A percentile compares a stretch with the other conserved stretches of the same genome.
Evolutionary conservation across 2,797 vertebrate genomes (phyloP).

Genomic region (Pelochelys cantorii): DNA sequence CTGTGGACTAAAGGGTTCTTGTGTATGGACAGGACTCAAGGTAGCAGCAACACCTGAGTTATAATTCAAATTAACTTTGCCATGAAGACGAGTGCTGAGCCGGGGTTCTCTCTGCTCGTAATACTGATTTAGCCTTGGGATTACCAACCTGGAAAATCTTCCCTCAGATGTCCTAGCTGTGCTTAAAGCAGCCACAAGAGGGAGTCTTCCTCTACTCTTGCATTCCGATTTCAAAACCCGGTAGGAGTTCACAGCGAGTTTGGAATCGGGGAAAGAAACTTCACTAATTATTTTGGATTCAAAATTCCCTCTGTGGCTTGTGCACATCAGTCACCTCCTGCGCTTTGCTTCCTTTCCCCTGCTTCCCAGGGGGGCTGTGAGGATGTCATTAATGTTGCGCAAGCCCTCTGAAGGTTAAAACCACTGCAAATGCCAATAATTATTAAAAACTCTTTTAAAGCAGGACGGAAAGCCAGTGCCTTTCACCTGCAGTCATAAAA

Average conservation of each 20-base stretch:
- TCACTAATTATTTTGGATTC: not conserved
- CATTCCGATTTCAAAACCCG: not conserved
- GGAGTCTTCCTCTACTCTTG: constrained; percentile 43
- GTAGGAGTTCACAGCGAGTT: not conserved
- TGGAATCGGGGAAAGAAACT: not conserved
- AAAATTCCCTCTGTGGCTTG: not conserved
- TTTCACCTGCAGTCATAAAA: not conserved
- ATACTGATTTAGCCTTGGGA: not conserved
- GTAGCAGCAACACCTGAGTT: not conserved
- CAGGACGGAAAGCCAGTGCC: not conserved
- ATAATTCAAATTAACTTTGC: not conserved
- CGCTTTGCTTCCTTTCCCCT: not conserved
- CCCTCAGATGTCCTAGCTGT: not conserved
- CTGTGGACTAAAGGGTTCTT: not conserved
- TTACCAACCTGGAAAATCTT: not conserved
- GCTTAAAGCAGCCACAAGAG: constrained; percentile 43
- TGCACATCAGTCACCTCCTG: not conserved
- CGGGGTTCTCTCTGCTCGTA: not conserved
- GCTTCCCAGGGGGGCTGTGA: not conserved
- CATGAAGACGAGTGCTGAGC: not conserved
- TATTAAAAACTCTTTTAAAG: not conserved
- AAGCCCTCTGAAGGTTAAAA: not conserved
- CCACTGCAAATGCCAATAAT: not conserved
- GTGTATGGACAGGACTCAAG: not conserved
- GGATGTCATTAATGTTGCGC: not conserved